Conservation (phyloP, 1,140 invertebrate species). For the Hyphantria cunea region DNA sequence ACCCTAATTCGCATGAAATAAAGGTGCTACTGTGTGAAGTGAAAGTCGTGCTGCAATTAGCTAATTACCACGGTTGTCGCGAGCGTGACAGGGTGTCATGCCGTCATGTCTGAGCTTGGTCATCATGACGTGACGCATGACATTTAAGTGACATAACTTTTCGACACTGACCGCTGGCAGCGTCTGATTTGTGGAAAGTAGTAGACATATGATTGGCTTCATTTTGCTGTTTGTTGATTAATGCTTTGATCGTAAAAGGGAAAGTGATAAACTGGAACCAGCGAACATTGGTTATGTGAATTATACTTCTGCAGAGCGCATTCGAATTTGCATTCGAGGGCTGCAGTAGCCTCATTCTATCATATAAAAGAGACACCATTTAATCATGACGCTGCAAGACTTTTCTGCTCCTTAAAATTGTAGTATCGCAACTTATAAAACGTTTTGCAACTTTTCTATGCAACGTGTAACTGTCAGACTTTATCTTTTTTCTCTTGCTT, state of each 20-base stretch:
- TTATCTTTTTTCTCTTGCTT: too few relatives aligned
- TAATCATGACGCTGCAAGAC: too few relatives aligned
- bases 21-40: not conserved
- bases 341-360: too few relatives aligned
- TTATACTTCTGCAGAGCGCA: too few relatives aligned
- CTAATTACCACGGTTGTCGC: slow-evolving; percentile 56
- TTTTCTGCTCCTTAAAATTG: too few relatives aligned
- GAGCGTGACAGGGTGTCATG: slow-evolving; percentile 45
- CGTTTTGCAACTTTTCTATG: too few relatives aligned
- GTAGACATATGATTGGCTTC: slow-evolving; percentile 22
- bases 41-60: slow-evolving; percentile 49
- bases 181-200: slow-evolving; percentile 42
- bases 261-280: too few relatives aligned
- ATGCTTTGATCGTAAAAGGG: not conserved
- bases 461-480: too few relatives aligned
- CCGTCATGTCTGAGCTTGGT: slow-evolving; percentile 24
- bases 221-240: slow-evolving; percentile 10
- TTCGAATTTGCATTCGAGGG: too few relatives aligned
- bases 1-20: not conserved
- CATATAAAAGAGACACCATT: too few relatives aligned
- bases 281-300: too few relatives aligned
- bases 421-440: too few relatives aligned
- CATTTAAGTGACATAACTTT: slow-evolving; percentile 54
- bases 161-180: slow-evolving; percentile 53
- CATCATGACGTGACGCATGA: slow-evolving; percentile 33